A percentile compares a stretch with the other conserved stretches of the same genome.
phyloP scores from a whole-genome alignment of 2,888 invertebrate species.

The Gasteruption jaculator region DNA sequence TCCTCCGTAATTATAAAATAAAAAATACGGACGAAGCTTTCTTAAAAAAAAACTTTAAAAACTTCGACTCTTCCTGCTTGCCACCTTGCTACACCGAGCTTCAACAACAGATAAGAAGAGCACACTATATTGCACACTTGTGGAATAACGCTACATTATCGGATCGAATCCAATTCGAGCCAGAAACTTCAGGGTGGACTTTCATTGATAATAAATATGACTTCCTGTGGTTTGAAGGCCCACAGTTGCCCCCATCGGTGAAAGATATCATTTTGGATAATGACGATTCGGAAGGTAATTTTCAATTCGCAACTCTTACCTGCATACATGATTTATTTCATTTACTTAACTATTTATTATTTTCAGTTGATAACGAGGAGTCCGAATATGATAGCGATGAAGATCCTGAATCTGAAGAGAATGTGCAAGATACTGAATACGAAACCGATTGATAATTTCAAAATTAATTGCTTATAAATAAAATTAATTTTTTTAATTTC shows the following conservation, averaged over 20 bases:
- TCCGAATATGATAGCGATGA: conserved; percentile 9
- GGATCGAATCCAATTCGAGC: conserved; percentile 5
- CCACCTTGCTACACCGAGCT: conserved; percentile 17
- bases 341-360: not conserved
- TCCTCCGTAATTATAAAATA: conserved; percentile 8
- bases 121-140: conserved; percentile 13
- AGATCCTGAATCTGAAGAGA: conserved; percentile 6
- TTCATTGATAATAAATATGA: not conserved
- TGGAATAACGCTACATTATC: conserved; percentile 11
- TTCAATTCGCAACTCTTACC: not conserved
- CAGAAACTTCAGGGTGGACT: conserved; percentile 10
- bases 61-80: conserved; percentile 17
- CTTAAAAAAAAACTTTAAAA: conserved; percentile 12
- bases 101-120: conserved; percentile 14
- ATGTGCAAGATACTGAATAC: not conserved
- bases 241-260: conserved; percentile 5
- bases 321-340: not conserved
- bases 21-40: conserved; percentile 3
- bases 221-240: conserved; percentile 12
- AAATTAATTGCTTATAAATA: conserved; percentile 2
- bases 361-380: not conserved
- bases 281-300: conserved; percentile 4
- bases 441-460: conserved; percentile 4
- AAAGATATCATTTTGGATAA: conserved; percentile 10
- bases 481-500: conserved; percentile 1